Evolutionary conservation across 2,797 vertebrate species (phyloP).

Genomic region (Bryconaethiops microstoma): DNA sequence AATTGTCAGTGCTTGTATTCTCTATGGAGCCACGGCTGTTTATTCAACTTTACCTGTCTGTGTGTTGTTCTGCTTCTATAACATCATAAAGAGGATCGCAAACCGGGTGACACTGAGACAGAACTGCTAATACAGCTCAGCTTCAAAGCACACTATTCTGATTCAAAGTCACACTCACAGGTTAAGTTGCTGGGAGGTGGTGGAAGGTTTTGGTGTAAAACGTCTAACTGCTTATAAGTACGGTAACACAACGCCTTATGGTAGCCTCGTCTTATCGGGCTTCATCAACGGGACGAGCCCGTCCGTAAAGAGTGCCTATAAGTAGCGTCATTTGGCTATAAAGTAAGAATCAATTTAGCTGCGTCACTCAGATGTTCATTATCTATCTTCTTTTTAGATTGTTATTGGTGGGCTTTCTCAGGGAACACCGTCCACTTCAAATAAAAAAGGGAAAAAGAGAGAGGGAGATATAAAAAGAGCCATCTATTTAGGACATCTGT

Average conservation of each 20-base stretch:
- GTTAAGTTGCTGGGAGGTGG: neutral
- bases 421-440: slow-evolving; percentile 48
- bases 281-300: neutral
- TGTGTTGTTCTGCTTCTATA: slow-evolving; percentile 56
- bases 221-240: too few relatives aligned
- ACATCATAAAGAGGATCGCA: slow-evolving; percentile 28
- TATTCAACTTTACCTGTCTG: slow-evolving; percentile 60
- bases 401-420: slow-evolving; percentile 5
- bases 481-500: slow-evolving; percentile 66
- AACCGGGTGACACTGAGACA: slow-evolving; percentile 12
- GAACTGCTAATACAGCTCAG: slow-evolving; percentile 13
- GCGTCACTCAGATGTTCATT: slow-evolving; percentile 29
- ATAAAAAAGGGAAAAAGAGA: neutral
- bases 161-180: neutral
- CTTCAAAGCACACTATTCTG: neutral
- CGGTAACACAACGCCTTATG: neutral
- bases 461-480: neutral
- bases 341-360: slow-evolving; percentile 33
- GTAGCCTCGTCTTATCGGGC: neutral
- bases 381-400: neutral
- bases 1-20: slow-evolving; percentile 49
- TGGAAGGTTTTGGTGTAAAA: neutral
- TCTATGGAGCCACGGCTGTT: slow-evolving; percentile 58
- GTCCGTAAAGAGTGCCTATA: neutral
- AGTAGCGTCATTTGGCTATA: neutral